These are phyloP conservation scores for Prenolepis imparis DNA, from an alignment of 2,888 invertebrate genomes.

Conservation along the genomic window DNA sequence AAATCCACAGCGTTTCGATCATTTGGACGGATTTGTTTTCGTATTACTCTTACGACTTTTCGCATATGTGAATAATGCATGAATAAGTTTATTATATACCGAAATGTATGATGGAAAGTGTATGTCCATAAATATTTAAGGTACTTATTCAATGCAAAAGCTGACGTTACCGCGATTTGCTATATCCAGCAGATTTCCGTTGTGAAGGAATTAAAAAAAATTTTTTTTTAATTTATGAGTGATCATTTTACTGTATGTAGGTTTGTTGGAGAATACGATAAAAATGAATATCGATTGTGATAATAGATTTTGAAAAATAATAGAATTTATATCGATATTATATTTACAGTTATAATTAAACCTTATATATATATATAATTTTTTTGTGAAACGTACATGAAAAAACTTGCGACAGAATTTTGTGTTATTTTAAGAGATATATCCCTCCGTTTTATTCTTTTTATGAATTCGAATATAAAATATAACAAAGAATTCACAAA, in stretches of 20 bases:
- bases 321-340: background rate
- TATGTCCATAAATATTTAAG: constrained; percentile 52
- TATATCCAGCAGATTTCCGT: constrained; percentile 27
- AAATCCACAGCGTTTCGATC: constrained; percentile 26
- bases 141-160: constrained; percentile 36
- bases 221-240: constrained; percentile 33
- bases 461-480: constrained; percentile 42
- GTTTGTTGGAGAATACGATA: background rate
- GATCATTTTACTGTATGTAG: background rate
- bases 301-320: background rate
- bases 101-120: constrained; percentile 31
- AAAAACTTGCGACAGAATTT: background rate
- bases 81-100: constrained; percentile 51
- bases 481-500: constrained; percentile 46
- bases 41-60: constrained; percentile 16
- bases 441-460: constrained; percentile 21
- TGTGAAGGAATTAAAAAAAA: too few species aligned
- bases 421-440: background rate
- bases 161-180: constrained; percentile 43
- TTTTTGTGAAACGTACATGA: background rate
- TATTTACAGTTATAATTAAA: background rate
- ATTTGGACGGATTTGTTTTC: constrained; percentile 41
- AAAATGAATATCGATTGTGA: constrained; percentile 21
- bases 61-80: constrained; percentile 41
- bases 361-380: background rate